A percentile compares a stretch with the other conserved stretches of the same genome.
Evolutionary conservation across 2,113 vertebrate species (phyloP).

Genomic region (Phodopus roborovskii): DNA sequence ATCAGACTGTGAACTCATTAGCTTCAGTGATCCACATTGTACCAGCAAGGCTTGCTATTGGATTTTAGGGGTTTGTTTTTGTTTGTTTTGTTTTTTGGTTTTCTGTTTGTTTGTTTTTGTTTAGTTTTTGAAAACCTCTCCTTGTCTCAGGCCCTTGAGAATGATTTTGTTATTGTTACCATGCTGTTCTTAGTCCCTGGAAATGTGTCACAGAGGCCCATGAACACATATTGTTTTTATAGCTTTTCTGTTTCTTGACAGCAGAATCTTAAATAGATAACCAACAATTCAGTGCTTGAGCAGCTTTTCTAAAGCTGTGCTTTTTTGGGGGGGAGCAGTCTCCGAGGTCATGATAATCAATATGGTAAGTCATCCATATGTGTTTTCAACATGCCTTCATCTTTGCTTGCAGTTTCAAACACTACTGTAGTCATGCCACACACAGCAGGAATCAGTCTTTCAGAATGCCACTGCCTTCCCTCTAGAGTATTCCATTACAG

Average conservation of each 20-base stretch:
- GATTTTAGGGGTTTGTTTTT: background rate
- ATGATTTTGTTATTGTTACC: background rate
- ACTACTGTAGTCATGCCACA: background rate
- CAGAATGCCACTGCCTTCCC: background rate
- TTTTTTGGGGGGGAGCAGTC: background rate
- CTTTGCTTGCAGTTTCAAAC: background rate
- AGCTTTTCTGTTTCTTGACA: background rate
- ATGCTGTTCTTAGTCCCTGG: background rate
- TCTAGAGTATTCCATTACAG: background rate
- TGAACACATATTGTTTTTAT: background rate
- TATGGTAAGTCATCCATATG: no score
- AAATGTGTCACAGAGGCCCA: background rate
- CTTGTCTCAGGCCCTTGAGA: background rate
- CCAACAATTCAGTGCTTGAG: no score
- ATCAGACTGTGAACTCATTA: background rate
- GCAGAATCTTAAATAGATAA: background rate
- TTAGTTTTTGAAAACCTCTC: background rate
- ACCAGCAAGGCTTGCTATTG: background rate
- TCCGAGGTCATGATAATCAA: background rate
- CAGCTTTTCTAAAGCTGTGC: no score
- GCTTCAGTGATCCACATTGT: background rate
- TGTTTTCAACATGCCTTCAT: background rate
- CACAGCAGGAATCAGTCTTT: background rate
- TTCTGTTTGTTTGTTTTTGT: background rate
- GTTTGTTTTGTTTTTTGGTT: background rate